Conservation (phyloP, 2,797 vertebrate species). For the Malacoraja senta region DNA sequence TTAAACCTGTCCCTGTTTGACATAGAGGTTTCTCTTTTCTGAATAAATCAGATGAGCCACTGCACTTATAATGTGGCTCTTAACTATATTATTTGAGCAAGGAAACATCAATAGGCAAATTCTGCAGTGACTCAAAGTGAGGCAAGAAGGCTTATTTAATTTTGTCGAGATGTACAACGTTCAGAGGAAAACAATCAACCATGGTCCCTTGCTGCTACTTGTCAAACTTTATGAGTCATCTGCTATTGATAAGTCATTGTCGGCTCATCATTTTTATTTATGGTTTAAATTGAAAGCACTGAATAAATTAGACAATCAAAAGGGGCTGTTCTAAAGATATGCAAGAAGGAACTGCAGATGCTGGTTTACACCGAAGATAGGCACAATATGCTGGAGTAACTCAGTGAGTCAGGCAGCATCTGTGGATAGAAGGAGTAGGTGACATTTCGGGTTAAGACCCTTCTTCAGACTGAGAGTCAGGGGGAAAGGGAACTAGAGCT, state of each 20-base stretch:
- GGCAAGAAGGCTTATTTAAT: background rate
- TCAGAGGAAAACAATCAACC: no score
- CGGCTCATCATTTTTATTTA: background rate
- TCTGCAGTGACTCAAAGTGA: background rate
- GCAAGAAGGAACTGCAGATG: no score
- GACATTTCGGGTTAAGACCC: no score
- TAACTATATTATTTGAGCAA: background rate
- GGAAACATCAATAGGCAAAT: background rate
- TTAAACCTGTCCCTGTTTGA: background rate
- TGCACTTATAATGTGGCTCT: no score
- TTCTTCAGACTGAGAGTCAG: no score
- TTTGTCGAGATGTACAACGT: background rate
- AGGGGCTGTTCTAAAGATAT: background rate
- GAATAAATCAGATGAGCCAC: background rate
- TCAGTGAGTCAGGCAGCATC: no score
- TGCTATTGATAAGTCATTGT: background rate
- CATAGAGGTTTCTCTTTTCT: background rate
- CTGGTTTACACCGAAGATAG: no score
- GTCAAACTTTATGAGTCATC: background rate
- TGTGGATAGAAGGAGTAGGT: no score
- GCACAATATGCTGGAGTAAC: no score
- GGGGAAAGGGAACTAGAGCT: no score
- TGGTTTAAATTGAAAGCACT: background rate
- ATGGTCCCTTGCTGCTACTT: background rate
- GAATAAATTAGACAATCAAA: background rate